A percentile compares a stretch with the other conserved stretches of the same genome.
phyloP scores from a whole-genome alignment of 2,888 invertebrate species.

The Tridacna gigas region DNA sequence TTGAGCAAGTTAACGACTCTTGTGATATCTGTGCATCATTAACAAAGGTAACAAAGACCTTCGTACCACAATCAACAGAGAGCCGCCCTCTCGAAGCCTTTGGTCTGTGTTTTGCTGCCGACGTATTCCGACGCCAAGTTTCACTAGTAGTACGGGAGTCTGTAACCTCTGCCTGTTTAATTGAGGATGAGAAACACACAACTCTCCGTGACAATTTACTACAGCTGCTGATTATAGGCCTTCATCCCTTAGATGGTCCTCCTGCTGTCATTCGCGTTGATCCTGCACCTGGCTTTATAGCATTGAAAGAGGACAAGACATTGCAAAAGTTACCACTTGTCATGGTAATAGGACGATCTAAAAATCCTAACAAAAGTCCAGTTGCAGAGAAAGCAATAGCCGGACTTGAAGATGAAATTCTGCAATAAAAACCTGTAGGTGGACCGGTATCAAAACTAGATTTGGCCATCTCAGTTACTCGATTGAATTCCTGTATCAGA shows the following conservation, averaged over 20 bases:
- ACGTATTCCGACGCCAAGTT: conserved; percentile 65
- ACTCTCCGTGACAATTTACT: conserved; percentile 48
- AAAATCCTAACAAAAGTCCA: conserved; percentile 67
- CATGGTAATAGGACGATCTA: conserved; percentile 61
- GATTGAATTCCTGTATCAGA: conserved; percentile 59
- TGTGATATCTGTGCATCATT: conserved; percentile 67
- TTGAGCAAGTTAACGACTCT: conserved; percentile 38
- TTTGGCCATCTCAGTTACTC: conserved; percentile 41
- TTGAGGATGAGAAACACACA: conserved; percentile 51
- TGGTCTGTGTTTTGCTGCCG: conserved; percentile 66
- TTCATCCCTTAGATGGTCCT: conserved; percentile 61
- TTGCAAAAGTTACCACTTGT: conserved; percentile 43
- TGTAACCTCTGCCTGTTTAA: conserved; percentile 44
- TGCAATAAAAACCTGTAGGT: conserved; percentile 56
- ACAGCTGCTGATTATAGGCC: conserved; percentile 30
- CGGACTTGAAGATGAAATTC: conserved; percentile 65
- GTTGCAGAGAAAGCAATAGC: conserved; percentile 68
- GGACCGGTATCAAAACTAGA: conserved; percentile 38
- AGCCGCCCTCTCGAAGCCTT: conserved; percentile 59
- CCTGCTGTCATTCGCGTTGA: conserved; percentile 60
- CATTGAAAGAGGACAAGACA: conserved; percentile 48
- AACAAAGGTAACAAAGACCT: conserved; percentile 43
- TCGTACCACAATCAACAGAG: conserved; percentile 55
- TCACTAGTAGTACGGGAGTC: conserved; percentile 58
- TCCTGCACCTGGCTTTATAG: conserved; percentile 54